Percentiles rank a stretch among this genome's conserved stretches.
These are phyloP conservation scores for Trissolcus basalis DNA, from an alignment of 1,140 invertebrate genomes.

Conservation along the genomic window DNA sequence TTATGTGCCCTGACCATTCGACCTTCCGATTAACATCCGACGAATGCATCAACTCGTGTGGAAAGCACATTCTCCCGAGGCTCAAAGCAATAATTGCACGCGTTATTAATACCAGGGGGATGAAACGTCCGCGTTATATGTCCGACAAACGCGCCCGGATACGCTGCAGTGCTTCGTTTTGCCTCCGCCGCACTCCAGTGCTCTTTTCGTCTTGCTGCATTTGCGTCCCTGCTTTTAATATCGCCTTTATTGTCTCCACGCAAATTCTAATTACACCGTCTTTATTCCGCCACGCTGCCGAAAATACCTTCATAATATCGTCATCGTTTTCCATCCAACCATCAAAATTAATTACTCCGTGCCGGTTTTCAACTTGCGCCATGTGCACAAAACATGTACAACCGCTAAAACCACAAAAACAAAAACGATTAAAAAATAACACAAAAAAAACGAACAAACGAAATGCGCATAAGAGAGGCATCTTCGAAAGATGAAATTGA, in stretches of 20 bases:
- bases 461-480: too few species aligned
- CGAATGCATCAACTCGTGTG: conserved; percentile 60
- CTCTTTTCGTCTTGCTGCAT: conserved; percentile 31
- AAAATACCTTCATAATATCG: too few species aligned
- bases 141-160: conserved; percentile 33
- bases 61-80: conserved; percentile 56
- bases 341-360: too few species aligned
- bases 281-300: neutral
- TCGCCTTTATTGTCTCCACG: neutral
- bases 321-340: too few species aligned
- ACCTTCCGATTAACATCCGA: conserved; percentile 61
- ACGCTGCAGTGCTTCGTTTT: conserved; percentile 36
- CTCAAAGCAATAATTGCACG: conserved; percentile 64
- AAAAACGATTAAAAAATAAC: too few species aligned
- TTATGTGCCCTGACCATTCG: conserved; percentile 56
- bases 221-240: neutral
- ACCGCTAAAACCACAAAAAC: too few species aligned
- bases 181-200: conserved; percentile 39
- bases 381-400: too few species aligned
- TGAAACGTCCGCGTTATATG: conserved; percentile 54
- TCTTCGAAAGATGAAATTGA: too few species aligned
- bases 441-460: too few species aligned
- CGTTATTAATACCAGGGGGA: conserved; percentile 64
- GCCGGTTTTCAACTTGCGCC: too few species aligned
- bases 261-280: neutral